These are phyloP conservation scores for Trichogramma evanescens DNA, from an alignment of 2,888 invertebrate genomes.

Conservation along the genomic window DNA sequence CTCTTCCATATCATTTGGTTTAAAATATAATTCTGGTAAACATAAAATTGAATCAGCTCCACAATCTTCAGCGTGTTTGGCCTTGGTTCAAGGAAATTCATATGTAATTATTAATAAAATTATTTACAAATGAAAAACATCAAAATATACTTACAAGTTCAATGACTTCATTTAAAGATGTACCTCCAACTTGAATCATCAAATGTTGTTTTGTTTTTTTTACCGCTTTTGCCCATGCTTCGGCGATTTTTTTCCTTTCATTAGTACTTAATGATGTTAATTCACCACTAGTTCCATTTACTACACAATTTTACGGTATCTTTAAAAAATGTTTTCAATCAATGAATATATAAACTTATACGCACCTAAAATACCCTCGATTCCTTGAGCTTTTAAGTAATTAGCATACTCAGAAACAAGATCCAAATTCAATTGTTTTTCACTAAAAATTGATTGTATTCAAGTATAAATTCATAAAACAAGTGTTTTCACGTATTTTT, in stretches of 20 bases:
- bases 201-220: slow-evolving; percentile 54
- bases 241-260: slow-evolving; percentile 62
- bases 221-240: slow-evolving; percentile 59
- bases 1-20: slow-evolving; percentile 56
- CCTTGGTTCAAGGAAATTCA: slow-evolving; percentile 44
- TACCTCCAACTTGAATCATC: slow-evolving; percentile 69
- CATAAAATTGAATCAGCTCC: slow-evolving; percentile 65
- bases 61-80: slow-evolving; percentile 59
- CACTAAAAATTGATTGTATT: slow-evolving; percentile 13
- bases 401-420: slow-evolving; percentile 59
- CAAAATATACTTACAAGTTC: slow-evolving; percentile 52
- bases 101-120: not conserved
- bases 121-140: not conserved
- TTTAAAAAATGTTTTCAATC: not conserved
- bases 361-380: slow-evolving; percentile 64
- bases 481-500: not conserved
- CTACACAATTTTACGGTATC: slow-evolving; percentile 44
- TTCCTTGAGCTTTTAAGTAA: slow-evolving; percentile 54
- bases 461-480: not conserved
- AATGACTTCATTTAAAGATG: slow-evolving; percentile 61
- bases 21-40: slow-evolving; percentile 71
- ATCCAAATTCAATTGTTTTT: slow-evolving; percentile 35
- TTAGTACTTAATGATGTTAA: slow-evolving; percentile 59
- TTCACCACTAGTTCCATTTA: slow-evolving; percentile 76
- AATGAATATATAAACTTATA: not conserved